A percentile compares a stretch with the other conserved stretches of the same genome.
phyloP scores from a whole-genome alignment of 2,797 vertebrate species.

The Clamator glandarius region DNA sequence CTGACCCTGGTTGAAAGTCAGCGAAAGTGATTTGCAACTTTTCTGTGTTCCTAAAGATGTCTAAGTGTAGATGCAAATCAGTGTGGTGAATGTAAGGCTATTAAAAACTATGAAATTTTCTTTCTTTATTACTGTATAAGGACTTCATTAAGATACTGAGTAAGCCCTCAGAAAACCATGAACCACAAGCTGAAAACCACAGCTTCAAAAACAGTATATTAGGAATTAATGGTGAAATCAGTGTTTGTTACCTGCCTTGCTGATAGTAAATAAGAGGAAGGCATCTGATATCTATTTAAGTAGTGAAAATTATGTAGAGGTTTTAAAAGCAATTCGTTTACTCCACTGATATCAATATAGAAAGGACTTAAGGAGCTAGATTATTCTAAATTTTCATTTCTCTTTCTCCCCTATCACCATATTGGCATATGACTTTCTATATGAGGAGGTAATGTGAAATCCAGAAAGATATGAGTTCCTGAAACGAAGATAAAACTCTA shows the following conservation, averaged over 20 bases:
- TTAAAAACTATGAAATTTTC: background rate
- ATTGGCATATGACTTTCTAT: background rate
- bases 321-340: background rate
- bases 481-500: background rate
- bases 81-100: background rate
- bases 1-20: background rate
- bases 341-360: background rate
- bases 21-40: background rate
- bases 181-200: background rate
- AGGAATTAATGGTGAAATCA: background rate
- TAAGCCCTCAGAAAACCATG: background rate
- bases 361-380: background rate
- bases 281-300: background rate
- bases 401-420: background rate
- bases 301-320: background rate
- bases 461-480: background rate
- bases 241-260: background rate
- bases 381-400: background rate
- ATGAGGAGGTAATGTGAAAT: background rate
- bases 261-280: background rate
- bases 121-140: constrained; percentile 19
- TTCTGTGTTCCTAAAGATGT: background rate
- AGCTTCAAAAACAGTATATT: background rate
- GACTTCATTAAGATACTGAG: background rate
- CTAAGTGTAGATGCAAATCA: background rate